phyloP scores from a whole-genome alignment of 2,797 vertebrate genomes.

The Triplophysa yarkandensis region DNA sequence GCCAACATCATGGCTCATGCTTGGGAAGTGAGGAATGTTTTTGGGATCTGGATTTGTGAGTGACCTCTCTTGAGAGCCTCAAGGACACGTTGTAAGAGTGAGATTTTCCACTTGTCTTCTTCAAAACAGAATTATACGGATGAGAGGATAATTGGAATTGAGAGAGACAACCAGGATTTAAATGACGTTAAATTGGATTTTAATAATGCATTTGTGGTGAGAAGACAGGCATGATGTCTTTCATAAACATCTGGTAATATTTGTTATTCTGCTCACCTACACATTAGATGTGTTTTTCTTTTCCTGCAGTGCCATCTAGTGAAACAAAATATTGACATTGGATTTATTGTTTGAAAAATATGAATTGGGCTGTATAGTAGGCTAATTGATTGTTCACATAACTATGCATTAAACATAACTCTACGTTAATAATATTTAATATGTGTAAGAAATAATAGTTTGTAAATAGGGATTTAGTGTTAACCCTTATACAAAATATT shows the following conservation, averaged over 20 bases:
- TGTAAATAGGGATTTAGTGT: too few relatives aligned
- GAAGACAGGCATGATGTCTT: slow-evolving; percentile 61
- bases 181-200: slow-evolving; percentile 51
- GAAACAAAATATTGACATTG: too few relatives aligned
- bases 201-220: slow-evolving; percentile 45
- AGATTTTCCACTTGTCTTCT: background rate
- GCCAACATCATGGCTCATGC: slow-evolving; percentile 3
- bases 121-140: slow-evolving; percentile 20
- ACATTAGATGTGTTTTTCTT: slow-evolving; percentile 20
- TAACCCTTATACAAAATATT: too few relatives aligned
- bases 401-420: too few relatives aligned
- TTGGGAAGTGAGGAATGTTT: slow-evolving; percentile 1
- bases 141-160: slow-evolving; percentile 29
- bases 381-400: too few relatives aligned
- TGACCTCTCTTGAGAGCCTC: slow-evolving; percentile 31
- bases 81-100: slow-evolving; percentile 18
- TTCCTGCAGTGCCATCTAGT: slow-evolving; percentile 67
- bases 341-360: too few relatives aligned
- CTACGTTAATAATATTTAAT: too few relatives aligned
- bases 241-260: slow-evolving; percentile 60
- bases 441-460: too few relatives aligned
- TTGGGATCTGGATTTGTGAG: background rate
- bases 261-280: slow-evolving; percentile 34
- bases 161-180: slow-evolving; percentile 51
- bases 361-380: too few relatives aligned